Conservation (phyloP, 1,140 invertebrate genomes). For the Calycopis cecrops region DNA sequence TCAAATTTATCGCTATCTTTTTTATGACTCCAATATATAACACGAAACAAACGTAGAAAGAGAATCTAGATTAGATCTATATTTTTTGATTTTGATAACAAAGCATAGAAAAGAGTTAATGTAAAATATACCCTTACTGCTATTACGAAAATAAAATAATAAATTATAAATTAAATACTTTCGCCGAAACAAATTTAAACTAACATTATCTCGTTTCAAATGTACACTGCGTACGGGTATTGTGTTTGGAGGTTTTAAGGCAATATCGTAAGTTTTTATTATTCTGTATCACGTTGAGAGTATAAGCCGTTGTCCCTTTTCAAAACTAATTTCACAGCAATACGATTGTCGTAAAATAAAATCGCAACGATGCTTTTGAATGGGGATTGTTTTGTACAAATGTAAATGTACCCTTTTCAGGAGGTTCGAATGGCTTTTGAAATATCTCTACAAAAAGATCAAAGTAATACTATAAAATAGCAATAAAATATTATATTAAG, state of each 20-base stretch:
- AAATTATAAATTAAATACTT: no score
- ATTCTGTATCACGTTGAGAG: neutral
- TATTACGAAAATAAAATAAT: no score
- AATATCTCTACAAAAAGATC: constrained; percentile 2
- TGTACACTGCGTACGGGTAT: neutral
- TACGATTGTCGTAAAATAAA: constrained; percentile 6
- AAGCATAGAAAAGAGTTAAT: no score
- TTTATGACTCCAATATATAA: no score
- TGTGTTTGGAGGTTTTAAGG: constrained; percentile 4
- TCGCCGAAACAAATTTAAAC: neutral
- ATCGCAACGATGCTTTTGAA: constrained; percentile 1
- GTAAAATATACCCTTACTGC: no score
- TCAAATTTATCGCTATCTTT: no score
- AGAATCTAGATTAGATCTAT: no score
- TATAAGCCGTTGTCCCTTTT: constrained; percentile 6
- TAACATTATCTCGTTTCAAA: constrained; percentile 4
- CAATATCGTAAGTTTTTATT: constrained; percentile 10
- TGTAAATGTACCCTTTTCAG: constrained; percentile 1
- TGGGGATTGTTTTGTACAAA: neutral
- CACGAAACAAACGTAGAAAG: no score
- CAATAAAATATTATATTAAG: neutral
- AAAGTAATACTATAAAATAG: constrained; percentile 2
- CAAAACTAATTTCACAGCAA: constrained; percentile 8
- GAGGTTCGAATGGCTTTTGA: neutral
- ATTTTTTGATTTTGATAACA: no score